Base-by-base conservation (phyloP, 2,797 vertebrate species). In the Decapterus maruadsi region DNA sequence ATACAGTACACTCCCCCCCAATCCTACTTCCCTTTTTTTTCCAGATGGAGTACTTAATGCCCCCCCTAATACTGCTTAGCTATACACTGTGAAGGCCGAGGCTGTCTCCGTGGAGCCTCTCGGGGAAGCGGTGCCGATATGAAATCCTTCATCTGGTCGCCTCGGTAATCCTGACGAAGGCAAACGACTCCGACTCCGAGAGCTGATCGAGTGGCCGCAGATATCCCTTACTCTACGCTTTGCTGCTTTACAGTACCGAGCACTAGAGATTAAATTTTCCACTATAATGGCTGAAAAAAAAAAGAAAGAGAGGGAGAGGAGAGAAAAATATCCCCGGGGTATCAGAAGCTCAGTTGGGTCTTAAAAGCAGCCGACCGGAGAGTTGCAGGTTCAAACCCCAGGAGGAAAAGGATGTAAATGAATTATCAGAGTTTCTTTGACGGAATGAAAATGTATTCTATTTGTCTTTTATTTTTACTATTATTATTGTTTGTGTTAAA, bases 71-170 rank as follows among this genome's bases (percentile, higher is more conserved):
- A 17, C 53, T 36, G 71, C 82, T 76, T 31, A 69, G 70, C 70
- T 31, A 12, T 26, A n/a, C 22, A 38, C 40, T 61, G 40, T 38
- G 53, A 65, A 42, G 48, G 66, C 67, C 22, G 26, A 68, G 40
- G 31, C 20, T 3, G 8, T 59, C 54, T 38, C 60, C 31, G 14
- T 59, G 61, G 26, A 26, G 71, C 36, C 29, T 38, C 46, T 45
- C 16, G 11, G 50, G 50, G 17, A 26, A 26, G 50, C 10, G 1
- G 1, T 1, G 48, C 61, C 29, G 66, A 68, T n/a, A 38, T 53
- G 10, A 68, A 80, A 82, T 68, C 69, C 46, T 54, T 67, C 75
- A 69, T 71, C 50, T 20, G 26, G 57, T 26, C 26, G 26, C 8
- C 1, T 70, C 19, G 0, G 42, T 38, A 75, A 76, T 64, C 72